Evolutionary conservation across 2,113 vertebrate genomes (phyloP).

Genomic region (Pontoporia blainvillei): DNA sequence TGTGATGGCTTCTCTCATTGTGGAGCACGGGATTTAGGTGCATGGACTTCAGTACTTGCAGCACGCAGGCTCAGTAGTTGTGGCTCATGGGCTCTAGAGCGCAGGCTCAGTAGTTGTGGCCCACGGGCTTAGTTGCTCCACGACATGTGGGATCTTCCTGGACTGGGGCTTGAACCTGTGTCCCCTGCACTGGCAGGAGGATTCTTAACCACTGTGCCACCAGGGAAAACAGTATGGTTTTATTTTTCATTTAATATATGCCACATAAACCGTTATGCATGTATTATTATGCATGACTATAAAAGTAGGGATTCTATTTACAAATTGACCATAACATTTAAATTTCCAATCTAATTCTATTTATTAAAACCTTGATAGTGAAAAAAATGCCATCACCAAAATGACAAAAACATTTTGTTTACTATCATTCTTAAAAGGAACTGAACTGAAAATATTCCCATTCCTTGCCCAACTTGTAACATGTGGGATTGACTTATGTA

Average conservation of each 20-base stretch:
- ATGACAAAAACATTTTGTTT: neutral
- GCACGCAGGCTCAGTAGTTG: too few relatives aligned
- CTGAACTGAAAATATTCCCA: neutral
- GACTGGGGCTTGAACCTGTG: too few relatives aligned
- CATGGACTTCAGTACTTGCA: too few relatives aligned
- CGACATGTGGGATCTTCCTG: too few relatives aligned
- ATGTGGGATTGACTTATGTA: slow-evolving; percentile 38
- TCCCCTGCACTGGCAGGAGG: too few relatives aligned
- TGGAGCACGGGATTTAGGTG: too few relatives aligned
- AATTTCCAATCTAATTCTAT: neutral
- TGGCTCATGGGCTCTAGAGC: too few relatives aligned
- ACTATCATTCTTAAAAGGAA: neutral
- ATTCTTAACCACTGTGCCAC: too few relatives aligned
- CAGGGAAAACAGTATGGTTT: neutral
- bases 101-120: too few relatives aligned
- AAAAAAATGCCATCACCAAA: neutral
- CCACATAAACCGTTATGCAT: neutral
- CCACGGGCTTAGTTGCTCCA: too few relatives aligned
- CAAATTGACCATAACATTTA: neutral
- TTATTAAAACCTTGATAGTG: neutral
- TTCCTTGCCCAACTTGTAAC: neutral
- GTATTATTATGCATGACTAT: neutral
- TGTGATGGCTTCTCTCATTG: too few relatives aligned
- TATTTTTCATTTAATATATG: neutral
- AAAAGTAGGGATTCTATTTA: neutral